A percentile compares a stretch with the other conserved stretches of the same genome.
These are phyloP conservation scores for Eptesicus fuscus DNA, from an alignment of 2,113 vertebrate genomes.

Conservation along the genomic window DNA sequence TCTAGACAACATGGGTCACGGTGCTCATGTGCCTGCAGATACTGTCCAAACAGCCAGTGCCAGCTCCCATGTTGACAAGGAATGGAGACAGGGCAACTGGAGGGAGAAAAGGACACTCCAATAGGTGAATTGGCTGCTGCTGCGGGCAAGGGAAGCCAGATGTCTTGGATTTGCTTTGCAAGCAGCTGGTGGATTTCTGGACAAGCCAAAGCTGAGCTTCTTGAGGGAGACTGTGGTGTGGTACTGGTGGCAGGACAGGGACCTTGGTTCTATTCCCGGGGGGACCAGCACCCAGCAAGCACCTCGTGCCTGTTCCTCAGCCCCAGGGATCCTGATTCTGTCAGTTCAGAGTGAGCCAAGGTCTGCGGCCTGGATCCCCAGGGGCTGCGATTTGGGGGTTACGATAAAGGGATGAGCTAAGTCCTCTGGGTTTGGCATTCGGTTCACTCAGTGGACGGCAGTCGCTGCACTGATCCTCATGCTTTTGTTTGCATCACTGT, in stretches of 20 bases:
- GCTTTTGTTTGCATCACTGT: not conserved
- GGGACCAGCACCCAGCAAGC: not conserved
- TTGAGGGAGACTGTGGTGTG: not conserved
- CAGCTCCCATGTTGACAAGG: not conserved
- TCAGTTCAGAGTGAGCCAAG: not conserved
- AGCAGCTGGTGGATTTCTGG: not conserved
- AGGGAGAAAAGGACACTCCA: not conserved
- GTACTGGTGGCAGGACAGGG: not conserved
- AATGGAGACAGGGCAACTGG: too few species aligned
- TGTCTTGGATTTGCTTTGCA: not conserved
- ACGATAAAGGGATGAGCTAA: not conserved
- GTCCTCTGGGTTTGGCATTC: not conserved
- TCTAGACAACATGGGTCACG: not conserved
- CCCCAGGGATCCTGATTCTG: not conserved
- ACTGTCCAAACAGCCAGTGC: not conserved
- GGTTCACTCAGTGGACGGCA: not conserved
- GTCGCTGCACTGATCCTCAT: not conserved
- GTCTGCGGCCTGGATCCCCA: not conserved
- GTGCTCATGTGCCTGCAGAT: not conserved
- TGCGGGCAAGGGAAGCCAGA: not conserved
- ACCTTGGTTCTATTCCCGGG: not conserved
- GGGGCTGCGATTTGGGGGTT: not conserved
- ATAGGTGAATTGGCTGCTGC: not conserved
- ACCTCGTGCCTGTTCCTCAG: not conserved
- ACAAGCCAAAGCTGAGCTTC: not conserved